Evolutionary conservation across 1,140 invertebrate species (phyloP).

Genomic region (Homarus americanus): DNA sequence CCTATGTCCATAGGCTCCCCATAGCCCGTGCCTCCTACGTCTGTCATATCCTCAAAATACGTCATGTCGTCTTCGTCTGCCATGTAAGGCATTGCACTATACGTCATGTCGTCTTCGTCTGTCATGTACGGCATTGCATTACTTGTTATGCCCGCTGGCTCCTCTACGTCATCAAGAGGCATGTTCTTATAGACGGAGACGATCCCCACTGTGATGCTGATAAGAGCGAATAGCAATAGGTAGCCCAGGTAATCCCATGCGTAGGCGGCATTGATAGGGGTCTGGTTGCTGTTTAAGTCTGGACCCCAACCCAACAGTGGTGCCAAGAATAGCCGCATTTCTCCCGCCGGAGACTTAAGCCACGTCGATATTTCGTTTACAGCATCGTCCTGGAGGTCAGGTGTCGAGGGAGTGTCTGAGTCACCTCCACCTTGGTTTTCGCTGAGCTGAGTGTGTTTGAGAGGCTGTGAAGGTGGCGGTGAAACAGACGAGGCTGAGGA

Average conservation of each 20-base stretch:
- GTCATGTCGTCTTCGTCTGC: background rate
- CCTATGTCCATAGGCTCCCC: too few relatives aligned
- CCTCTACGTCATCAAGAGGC: background rate
- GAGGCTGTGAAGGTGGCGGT: background rate
- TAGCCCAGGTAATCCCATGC: constrained; percentile 17
- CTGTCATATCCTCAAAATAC: background rate
- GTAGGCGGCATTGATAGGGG: background rate
- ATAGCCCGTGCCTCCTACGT: too few relatives aligned
- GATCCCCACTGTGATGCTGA: constrained; percentile 4
- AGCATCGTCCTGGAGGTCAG: background rate
- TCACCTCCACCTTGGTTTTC: background rate
- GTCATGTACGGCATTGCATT: background rate
- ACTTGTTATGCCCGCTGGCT: background rate
- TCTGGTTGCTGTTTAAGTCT: background rate
- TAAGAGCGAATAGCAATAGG: background rate
- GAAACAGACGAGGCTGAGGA: background rate
- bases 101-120: background rate
- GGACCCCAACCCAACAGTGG: background rate
- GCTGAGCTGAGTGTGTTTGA: background rate
- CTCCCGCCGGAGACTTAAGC: background rate
- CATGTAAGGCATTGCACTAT: background rate
- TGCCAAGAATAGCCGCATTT: background rate
- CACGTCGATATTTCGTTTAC: background rate
- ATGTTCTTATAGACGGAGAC: background rate
- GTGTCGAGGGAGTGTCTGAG: background rate